Percentiles rank a stretch among this genome's conserved stretches.
Evolutionary conservation across 2,113 vertebrate genomes (phyloP).

Genomic region (Leiothrix lutea): DNA sequence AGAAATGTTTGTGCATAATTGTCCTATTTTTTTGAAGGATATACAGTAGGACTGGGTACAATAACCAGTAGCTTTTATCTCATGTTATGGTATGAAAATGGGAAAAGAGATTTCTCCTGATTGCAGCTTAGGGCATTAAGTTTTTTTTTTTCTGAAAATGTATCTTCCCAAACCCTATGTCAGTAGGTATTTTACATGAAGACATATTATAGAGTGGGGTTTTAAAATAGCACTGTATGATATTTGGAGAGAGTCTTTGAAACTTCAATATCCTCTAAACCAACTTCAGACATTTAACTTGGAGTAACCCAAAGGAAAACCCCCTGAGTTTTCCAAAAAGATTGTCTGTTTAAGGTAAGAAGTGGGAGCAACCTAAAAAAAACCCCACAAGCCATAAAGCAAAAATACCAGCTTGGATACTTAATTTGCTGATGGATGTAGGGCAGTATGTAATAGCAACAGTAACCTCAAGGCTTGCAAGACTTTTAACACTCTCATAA

Average conservation of each 20-base stretch:
- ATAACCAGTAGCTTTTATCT: background rate
- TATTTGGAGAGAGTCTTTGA: background rate
- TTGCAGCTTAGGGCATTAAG: background rate
- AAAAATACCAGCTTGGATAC: background rate
- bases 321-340: fast-evolving
- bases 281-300: background rate
- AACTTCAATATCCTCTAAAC: background rate
- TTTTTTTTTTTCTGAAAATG: background rate
- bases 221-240: background rate
- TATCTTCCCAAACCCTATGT: background rate
- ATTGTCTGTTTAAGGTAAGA: background rate
- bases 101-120: background rate
- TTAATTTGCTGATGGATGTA: background rate
- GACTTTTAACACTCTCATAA: background rate
- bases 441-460: background rate
- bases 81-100: background rate
- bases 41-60: background rate
- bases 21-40: constrained; percentile 3
- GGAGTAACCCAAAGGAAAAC: background rate
- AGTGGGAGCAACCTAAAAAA: background rate
- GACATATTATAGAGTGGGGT: background rate
- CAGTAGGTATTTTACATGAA: background rate
- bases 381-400: background rate
- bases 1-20: background rate
- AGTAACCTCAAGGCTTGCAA: background rate